These are phyloP conservation scores for Tenthredo mesomela DNA, from an alignment of 2,888 invertebrate species.

Conservation along the genomic window DNA sequence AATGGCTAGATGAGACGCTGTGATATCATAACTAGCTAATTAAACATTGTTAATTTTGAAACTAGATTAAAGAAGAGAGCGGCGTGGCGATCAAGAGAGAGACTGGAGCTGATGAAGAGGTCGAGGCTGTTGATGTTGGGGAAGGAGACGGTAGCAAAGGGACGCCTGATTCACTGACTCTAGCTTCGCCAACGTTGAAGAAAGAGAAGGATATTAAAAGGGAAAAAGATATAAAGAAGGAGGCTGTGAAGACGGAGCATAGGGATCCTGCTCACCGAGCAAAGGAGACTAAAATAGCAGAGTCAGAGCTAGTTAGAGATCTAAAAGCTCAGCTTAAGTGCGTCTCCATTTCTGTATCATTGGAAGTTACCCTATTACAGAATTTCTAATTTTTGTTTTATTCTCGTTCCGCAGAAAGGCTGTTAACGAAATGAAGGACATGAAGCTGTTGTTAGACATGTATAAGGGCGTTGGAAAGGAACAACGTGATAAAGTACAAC, in stretches of 20 bases:
- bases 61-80: conserved; percentile 73
- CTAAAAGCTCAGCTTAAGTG: conserved; percentile 96
- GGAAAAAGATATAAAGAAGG: conserved; percentile 82
- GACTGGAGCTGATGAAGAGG: conserved; percentile 72
- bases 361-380: background rate
- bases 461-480: conserved; percentile 99
- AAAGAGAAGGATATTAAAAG: conserved; percentile 83
- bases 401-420: conserved; percentile 85
- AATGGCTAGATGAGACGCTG: background rate
- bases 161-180: conserved; percentile 72
- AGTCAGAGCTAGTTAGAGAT: conserved; percentile 91
- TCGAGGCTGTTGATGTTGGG: conserved; percentile 76
- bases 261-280: conserved; percentile 81
- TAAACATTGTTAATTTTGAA: background rate
- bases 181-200: conserved; percentile 79
- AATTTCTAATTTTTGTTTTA: conserved; percentile 51
- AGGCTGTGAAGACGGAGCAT: conserved; percentile 77
- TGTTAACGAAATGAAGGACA: conserved; percentile 95
- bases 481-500: conserved; percentile 96
- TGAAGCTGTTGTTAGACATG: conserved; percentile 96
- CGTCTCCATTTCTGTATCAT: conserved; percentile 67
- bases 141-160: conserved; percentile 77
- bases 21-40: no score
- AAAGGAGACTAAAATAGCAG: conserved; percentile 84
- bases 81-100: conserved; percentile 72